Percentiles rank a stretch among this genome's conserved stretches.
phyloP scores from a whole-genome alignment of 2,888 invertebrate genomes.

The Hydrotaea cyrtoneurina region DNA sequence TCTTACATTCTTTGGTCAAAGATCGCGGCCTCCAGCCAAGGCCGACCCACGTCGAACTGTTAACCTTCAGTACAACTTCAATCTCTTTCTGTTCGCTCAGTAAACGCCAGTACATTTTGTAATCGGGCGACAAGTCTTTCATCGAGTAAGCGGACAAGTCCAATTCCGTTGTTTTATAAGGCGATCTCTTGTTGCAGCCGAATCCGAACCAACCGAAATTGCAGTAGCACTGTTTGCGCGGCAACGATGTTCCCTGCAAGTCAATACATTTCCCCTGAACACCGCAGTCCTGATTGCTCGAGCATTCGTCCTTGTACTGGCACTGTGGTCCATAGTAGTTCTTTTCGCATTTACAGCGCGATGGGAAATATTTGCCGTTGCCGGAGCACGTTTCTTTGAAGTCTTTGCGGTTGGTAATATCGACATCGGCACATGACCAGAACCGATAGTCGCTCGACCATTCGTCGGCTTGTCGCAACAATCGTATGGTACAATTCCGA shows the following conservation, averaged over 20 bases:
- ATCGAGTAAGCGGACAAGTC: constrained; percentile 87
- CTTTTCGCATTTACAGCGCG: constrained; percentile 90
- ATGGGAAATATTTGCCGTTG: constrained; percentile 89
- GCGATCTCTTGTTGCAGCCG: constrained; percentile 90
- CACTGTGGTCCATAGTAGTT: constrained; percentile 91
- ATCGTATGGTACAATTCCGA: constrained; percentile 92
- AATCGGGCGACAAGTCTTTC: constrained; percentile 87
- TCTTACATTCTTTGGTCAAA: constrained; percentile 88
- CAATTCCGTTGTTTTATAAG: constrained; percentile 87
- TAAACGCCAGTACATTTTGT: constrained; percentile 92
- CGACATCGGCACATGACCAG: constrained; percentile 98
- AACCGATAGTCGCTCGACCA: constrained; percentile 93
- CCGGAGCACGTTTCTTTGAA: constrained; percentile 93
- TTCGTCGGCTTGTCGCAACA: constrained; percentile 94
- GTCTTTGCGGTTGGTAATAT: constrained; percentile 88
- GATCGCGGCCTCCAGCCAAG: constrained; percentile 95
- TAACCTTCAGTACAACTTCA: constrained; percentile 93
- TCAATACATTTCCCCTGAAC: constrained; percentile 92
- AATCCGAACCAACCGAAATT: constrained; percentile 93
- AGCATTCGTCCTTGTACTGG: constrained; percentile 94
- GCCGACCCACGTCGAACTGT: constrained; percentile 91
- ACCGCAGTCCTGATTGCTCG: constrained; percentile 92
- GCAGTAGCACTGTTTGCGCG: constrained; percentile 93
- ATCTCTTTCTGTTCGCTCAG: constrained; percentile 91
- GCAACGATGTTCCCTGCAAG: constrained; percentile 89